Base-by-base conservation (phyloP, 2,113 vertebrate species). In the Melanocharis versteri region DNA sequence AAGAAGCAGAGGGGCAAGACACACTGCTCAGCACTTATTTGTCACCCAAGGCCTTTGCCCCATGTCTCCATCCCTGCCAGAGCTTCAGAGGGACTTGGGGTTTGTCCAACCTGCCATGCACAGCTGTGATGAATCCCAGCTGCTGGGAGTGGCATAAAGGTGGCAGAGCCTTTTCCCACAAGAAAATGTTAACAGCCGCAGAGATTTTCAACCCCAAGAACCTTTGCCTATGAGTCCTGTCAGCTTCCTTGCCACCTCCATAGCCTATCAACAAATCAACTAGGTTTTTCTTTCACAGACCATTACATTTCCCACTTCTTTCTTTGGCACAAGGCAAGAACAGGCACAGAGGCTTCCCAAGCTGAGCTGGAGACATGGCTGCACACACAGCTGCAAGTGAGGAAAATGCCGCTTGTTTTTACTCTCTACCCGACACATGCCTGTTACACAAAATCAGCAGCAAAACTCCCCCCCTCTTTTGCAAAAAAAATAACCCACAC, bases 371-470 rank as follows among this genome's bases (percentile, higher is more conserved):
- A 50, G 65, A 51, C 39, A 35, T 4, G 31, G 22, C 68, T 89
- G 66, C 73, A 51, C 30, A 60, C 20, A 23, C 12, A 70, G 33
- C 45, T 50, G 37, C 0, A 1, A 54, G 35, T 1, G 4, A 72
- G 54, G 51, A 47, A 58, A 82, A 60, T 9, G 12, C 26, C 0
- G 0, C 79, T 84, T 40, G n/a, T 64, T 93, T 64, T 64, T 68
- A 40, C 39, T 71, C 16, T 8, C n/a, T 54, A 21, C 42, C 27
- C 1, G 0, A 22, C 57, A 60, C 33, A 9, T 2, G 21, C 62
- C 35, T 1, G 5, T 73, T 80, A 80, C 70, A 89, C 56, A 90
- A 91, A 95, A 81, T 35, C 73, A 54, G 27, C 58, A n/a, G 42
- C 80, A 73, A 79, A 80, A 31, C 53, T 89, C 47, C 64, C 81